Evolutionary conservation across 2,113 vertebrate genomes (phyloP), one percentile per base, ranked within the genome.

Genomic region (Baryphthengus martii): DNA sequence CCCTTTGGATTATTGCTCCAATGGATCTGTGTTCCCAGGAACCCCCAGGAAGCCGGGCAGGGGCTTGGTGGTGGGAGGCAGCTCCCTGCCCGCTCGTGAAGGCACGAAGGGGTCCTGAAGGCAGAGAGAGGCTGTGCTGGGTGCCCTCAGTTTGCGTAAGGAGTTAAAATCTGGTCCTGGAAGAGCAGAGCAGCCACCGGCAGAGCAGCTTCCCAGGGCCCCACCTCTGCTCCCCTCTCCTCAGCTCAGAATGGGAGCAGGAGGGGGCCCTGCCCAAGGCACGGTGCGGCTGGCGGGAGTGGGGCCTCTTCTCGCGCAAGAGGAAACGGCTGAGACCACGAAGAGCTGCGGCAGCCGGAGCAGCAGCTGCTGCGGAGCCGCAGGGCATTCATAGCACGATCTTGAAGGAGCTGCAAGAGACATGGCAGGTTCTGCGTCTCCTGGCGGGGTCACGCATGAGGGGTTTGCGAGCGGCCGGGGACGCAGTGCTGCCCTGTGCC

Each of bases 331-430:
- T 68, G 47, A 67, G 66, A 25, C 21, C 20, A 33, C 0, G 1
- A 53, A n/a, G 70, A 78, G 70, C 45, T 89, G 70, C 39, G 12
- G 20, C 13, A n/a, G 49, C 35, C 1, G 0, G 76, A 71, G 42
- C 16, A 71, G 65, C 7, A 12, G 37, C 55, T 49, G 47, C 79
- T 23, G 62, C 53, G 4, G 31, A 68, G 24, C 35, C 3, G 2
- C 2, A 6, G 33, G 21, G 52, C 15, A 17, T 53, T 99, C 98
- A 99, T 95, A 99, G 98, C 95, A 99, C 98, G 29, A 99, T 99
- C 98, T 99, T 99, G 97, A 99, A 99, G 95, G 99, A 99, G 97
- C 99, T 99, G 97, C 49, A 88, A 93, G 89, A 88, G 82, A 98
- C 52, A 68, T 1, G 1, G 61, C 9, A 62, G 5, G 47, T 74